A percentile compares a stretch with the other conserved stretches of the same genome.
These are phyloP conservation scores for Silurus lanzhouensis DNA, from an alignment of 2,797 vertebrate species.

Conservation along the genomic window DNA sequence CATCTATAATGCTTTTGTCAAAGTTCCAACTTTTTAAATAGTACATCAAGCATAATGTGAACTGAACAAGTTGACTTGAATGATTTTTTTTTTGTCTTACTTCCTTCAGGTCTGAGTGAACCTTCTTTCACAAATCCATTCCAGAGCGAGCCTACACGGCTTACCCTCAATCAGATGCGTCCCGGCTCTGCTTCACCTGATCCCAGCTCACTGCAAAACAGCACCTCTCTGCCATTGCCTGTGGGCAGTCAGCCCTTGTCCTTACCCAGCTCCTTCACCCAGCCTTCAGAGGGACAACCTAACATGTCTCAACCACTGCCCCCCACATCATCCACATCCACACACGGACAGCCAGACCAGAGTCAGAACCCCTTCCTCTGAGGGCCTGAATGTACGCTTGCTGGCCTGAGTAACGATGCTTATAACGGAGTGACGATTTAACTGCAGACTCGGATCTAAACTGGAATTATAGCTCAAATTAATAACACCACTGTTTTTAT, in stretches of 20 bases:
- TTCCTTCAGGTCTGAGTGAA: slow-evolving; percentile 73
- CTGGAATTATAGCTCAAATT: slow-evolving; percentile 50
- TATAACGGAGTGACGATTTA: slow-evolving; percentile 51
- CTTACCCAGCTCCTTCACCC: slow-evolving; percentile 80
- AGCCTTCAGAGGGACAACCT: slow-evolving; percentile 71
- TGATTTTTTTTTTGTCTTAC: neutral
- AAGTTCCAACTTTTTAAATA: neutral
- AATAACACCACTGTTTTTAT: slow-evolving; percentile 57
- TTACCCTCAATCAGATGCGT: slow-evolving; percentile 87
- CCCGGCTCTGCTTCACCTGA: slow-evolving; percentile 69
- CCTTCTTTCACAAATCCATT: slow-evolving; percentile 88
- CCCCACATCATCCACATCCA: slow-evolving; percentile 70
- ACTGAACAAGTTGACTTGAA: neutral
- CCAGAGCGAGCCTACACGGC: slow-evolving; percentile 80
- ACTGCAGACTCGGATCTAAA: slow-evolving; percentile 58
- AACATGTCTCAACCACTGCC: slow-evolving; percentile 83
- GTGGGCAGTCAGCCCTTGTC: slow-evolving; percentile 81
- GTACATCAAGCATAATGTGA: neutral
- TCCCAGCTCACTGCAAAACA: slow-evolving; percentile 72
- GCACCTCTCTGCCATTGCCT: slow-evolving; percentile 80
- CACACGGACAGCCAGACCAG: slow-evolving; percentile 62
- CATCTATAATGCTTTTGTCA: neutral
- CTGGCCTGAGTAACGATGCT: slow-evolving; percentile 22
- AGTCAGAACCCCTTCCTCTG: slow-evolving; percentile 80
- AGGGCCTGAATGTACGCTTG: slow-evolving; percentile 52